A percentile compares a stretch with the other conserved stretches of the same genome.
phyloP scores from a whole-genome alignment of 2,797 vertebrate species.

The Hydrocynus forskahlii region DNA sequence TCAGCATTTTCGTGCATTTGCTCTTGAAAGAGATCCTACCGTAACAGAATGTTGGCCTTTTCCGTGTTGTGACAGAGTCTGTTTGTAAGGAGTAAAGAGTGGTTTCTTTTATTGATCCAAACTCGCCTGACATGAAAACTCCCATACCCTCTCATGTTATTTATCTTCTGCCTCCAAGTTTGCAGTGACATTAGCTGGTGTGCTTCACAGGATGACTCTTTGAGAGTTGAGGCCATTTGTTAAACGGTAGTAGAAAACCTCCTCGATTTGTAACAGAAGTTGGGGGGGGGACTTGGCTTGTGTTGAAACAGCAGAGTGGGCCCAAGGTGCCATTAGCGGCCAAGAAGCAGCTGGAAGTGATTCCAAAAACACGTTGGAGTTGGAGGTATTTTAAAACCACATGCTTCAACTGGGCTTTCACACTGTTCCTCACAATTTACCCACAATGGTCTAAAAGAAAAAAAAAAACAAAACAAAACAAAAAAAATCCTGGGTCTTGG shows the following conservation, averaged over 20 bases:
- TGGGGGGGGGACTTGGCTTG: slow-evolving; percentile 71
- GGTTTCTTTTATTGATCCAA: neutral
- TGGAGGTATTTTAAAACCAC: slow-evolving; percentile 79
- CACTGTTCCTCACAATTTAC: slow-evolving; percentile 76
- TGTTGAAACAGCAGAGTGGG: slow-evolving; percentile 76
- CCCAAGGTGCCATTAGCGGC: slow-evolving; percentile 81
- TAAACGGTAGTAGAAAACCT: slow-evolving; percentile 76
- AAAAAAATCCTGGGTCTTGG: slow-evolving; percentile 45
- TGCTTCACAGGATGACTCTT: slow-evolving; percentile 8
- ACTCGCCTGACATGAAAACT: neutral
- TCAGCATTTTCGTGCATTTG: neutral
- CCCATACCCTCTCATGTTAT: neutral
- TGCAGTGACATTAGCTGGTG: slow-evolving; percentile 14
- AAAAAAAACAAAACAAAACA: slow-evolving; percentile 12
- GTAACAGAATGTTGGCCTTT: neutral
- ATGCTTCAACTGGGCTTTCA: slow-evolving; percentile 77
- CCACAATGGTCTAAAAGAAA: slow-evolving; percentile 65
- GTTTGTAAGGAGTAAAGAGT: neutral
- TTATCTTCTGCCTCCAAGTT: neutral
- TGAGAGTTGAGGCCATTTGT: slow-evolving; percentile 67
- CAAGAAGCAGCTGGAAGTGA: slow-evolving; percentile 81
- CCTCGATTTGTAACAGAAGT: slow-evolving; percentile 62
- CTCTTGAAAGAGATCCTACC: no score
- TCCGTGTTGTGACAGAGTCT: neutral
- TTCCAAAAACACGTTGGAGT: slow-evolving; percentile 77